phyloP scores from a whole-genome alignment of 2,113 vertebrate species.

The Brachyhypopomus gauderio region DNA sequence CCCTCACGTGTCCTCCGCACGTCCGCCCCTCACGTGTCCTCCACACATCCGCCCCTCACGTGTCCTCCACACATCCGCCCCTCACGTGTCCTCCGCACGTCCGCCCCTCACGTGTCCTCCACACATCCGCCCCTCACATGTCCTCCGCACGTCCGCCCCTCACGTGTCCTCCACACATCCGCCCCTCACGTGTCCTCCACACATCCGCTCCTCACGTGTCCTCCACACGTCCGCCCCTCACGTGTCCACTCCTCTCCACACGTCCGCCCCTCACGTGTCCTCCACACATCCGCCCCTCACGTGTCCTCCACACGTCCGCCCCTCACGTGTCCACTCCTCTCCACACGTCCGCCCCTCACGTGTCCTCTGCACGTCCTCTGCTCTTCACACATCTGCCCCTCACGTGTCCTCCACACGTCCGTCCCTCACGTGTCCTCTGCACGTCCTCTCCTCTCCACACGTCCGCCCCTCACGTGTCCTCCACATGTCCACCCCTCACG shows the following conservation, averaged over 20 bases:
- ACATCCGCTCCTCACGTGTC: background rate
- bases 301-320: too few species aligned
- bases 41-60: background rate
- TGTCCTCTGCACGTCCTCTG: background rate
- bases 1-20: background rate
- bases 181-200: background rate
- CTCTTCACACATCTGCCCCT: constrained; percentile 2
- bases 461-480: background rate
- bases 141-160: background rate
- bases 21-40: too few species aligned
- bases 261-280: background rate
- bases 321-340: too few species aligned
- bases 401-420: background rate
- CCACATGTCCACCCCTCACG: background rate
- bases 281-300: constrained; percentile 5
- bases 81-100: background rate
- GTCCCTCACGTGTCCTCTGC: background rate
- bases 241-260: constrained; percentile 3
- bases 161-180: too few species aligned
- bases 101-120: too few species aligned
- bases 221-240: too few species aligned
- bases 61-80: background rate
- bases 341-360: background rate
- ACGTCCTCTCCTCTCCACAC: constrained; percentile 6
- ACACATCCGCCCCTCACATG: constrained; percentile 2